Evolutionary conservation across 2,888 invertebrate genomes (phyloP).

Genomic region (Yponomeuta sedellus): DNA sequence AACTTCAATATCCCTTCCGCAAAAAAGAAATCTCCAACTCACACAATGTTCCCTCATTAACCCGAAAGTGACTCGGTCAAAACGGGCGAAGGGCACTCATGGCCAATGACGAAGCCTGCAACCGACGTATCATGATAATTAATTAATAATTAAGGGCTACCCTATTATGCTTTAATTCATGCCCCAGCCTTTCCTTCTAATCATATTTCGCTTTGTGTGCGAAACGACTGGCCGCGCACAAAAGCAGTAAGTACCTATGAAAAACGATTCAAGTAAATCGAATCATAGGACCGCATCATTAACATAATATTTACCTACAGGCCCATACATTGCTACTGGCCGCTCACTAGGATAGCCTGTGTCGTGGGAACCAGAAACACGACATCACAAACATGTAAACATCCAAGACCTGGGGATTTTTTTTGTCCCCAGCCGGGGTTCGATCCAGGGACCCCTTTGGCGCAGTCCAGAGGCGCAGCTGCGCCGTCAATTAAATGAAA

Average conservation of each 20-base stretch:
- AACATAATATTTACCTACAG: too few species aligned
- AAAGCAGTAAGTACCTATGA: background rate
- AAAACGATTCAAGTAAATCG: background rate
- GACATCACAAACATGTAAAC: too few species aligned
- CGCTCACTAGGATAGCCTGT: too few species aligned
- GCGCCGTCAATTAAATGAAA: too few species aligned
- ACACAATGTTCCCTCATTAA: slow-evolving; percentile 8
- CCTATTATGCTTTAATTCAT: slow-evolving; percentile 40
- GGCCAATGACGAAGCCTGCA: slow-evolving; percentile 24
- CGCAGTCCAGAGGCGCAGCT: too few species aligned
- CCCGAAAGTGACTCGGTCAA: slow-evolving; percentile 5
- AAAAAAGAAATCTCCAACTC: background rate
- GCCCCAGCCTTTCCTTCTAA: slow-evolving; percentile 20
- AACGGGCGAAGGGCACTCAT: background rate
- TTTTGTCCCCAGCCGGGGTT: too few species aligned
- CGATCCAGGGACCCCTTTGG: too few species aligned
- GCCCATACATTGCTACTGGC: too few species aligned
- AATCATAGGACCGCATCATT: too few species aligned
- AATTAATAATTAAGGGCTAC: slow-evolving; percentile 48
- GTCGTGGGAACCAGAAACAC: too few species aligned
- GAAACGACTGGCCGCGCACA: slow-evolving; percentile 4
- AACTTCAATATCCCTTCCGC: background rate
- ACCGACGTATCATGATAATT: slow-evolving; percentile 43
- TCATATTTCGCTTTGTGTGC: slow-evolving; percentile 17
- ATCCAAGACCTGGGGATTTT: too few species aligned